Evolutionary conservation across 1,140 invertebrate genomes (phyloP), one percentile per base, ranked within the genome.

Genomic region (Drosophila malerkotliana): DNA sequence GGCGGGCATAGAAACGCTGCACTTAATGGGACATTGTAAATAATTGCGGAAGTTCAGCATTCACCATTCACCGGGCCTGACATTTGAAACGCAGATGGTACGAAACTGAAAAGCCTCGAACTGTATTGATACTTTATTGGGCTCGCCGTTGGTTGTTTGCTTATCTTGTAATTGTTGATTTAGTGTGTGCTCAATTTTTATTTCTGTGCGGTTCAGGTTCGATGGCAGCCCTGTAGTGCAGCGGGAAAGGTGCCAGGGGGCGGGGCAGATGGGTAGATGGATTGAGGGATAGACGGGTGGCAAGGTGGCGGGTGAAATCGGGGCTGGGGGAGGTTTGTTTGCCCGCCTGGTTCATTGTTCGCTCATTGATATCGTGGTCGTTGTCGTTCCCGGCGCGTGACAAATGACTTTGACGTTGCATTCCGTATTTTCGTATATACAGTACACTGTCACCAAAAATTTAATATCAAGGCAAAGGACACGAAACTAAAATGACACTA

Each of bases 131-230:
- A 55, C 60, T 34, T 52, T 52, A 28, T 45, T 53, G 66, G 49
- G 68, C 51, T 60, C 59, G 57, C 60, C 30, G 52, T 39, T 69
- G 51, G 51, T 69, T 61, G 72, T 59, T 81, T 62, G 81, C 81
- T 88, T 83, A 88, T 87, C 83, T 88, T 72, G 56, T 87, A 88
- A 87, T 88, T 87, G 83, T 89, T 87, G 83, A 88, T 89, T 87
- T 87, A 88, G 79, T 87, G 82, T 84, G 80, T 78, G 71, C 83
- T 77, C 83, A 83, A 79, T 81, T 88, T 87, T 88, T 79, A 81
- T 77, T 81, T 87, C 53, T 64, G 59, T 81, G 58, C 66, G 60
- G 49, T 68, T 64, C 66, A 61, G 68, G 60, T 59, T 71, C 69
- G 63, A 57, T 18, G 71, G 61, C 64, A 64, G 63, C 28, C 4